Conservation (phyloP, 2,113 vertebrate species). For the Corythornis cristatus region DNA sequence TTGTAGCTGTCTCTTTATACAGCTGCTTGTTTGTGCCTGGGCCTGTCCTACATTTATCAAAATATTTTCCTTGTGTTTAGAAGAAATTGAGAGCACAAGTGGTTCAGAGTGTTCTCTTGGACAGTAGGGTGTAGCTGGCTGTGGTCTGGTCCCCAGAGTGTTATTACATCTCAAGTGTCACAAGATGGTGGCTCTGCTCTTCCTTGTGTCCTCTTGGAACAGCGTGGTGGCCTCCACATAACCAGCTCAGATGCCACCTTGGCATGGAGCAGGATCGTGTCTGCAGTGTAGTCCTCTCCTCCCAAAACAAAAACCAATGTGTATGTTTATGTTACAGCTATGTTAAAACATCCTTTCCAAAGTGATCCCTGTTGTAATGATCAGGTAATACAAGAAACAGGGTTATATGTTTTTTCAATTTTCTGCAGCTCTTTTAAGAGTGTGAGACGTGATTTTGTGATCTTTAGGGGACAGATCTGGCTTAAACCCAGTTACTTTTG, state of each 20-base stretch:
- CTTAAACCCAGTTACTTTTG: background rate
- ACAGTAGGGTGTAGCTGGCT: background rate
- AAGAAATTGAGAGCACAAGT: background rate
- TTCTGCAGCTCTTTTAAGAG: background rate
- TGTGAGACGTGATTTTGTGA: background rate
- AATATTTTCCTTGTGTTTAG: background rate
- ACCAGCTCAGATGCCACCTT: accelerated
- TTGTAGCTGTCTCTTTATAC: accelerated
- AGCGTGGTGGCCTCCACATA: background rate
- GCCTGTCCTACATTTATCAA: background rate
- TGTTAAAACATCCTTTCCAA: background rate
- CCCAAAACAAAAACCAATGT: background rate
- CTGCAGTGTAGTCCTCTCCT: background rate
- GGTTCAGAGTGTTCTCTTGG: accelerated
- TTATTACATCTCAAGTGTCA: background rate
- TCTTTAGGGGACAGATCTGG: background rate
- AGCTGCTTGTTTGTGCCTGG: background rate
- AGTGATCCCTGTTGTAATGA: background rate
- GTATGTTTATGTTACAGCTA: background rate
- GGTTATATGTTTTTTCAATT: background rate
- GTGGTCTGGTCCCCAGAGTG: background rate
- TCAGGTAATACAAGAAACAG: background rate
- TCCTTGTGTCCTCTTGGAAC: background rate
- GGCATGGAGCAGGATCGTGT: background rate
- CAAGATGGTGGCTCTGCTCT: background rate